Percentiles rank a stretch among this genome's conserved stretches.
Evolutionary conservation across 53 echinoderm and acorn worm genomes (phyloP).

Genomic region (Zoroaster sp.): DNA sequence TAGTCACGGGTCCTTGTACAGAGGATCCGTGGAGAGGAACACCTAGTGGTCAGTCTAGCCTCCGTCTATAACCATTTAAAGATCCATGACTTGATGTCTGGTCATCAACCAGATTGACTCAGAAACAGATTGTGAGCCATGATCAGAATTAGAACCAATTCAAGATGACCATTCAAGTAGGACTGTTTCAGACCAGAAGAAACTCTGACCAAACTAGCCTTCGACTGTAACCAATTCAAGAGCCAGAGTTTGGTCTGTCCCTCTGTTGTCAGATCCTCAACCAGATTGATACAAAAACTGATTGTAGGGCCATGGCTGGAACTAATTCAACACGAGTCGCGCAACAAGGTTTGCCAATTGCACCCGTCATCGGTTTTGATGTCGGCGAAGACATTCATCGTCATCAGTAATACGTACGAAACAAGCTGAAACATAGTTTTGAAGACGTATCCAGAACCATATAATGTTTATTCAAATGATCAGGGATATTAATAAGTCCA

Average conservation of each 20-base stretch:
- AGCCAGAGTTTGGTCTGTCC: neutral
- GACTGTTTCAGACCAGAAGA: neutral
- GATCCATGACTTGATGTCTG: no score
- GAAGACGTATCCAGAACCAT: neutral
- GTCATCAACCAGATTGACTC: no score
- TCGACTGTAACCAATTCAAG: neutral
- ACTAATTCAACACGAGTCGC: neutral
- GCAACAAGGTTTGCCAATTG: neutral
- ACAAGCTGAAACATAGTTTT: neutral
- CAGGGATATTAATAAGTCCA: neutral
- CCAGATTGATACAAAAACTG: neutral
- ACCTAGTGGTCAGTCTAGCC: no score
- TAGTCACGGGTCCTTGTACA: neutral
- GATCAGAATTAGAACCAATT: no score
- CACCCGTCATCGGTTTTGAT: neutral
- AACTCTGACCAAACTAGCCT: neutral
- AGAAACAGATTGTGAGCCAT: no score
- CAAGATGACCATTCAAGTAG: no score
- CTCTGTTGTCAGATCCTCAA: neutral
- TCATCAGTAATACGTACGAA: neutral
- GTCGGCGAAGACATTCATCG: neutral
- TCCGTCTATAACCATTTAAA: no score
- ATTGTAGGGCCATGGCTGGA: neutral
- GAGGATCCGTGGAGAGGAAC: neutral
- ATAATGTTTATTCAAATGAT: neutral